Evolutionary conservation across 1,140 invertebrate genomes (phyloP), one percentile per base, ranked within the genome.

Genomic region (Zaprionus tsacasi): DNA sequence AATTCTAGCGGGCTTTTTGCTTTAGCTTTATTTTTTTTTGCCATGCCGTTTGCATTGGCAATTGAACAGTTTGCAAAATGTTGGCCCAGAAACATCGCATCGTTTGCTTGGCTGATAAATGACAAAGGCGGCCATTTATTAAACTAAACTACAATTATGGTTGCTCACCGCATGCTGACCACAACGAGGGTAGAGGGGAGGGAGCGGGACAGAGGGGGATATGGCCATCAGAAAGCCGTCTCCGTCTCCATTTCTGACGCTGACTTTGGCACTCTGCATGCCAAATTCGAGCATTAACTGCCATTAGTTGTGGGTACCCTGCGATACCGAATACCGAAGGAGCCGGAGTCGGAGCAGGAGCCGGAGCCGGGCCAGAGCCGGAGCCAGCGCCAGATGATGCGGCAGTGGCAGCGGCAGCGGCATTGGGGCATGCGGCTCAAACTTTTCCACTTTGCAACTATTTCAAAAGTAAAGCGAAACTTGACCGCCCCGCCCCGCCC

Each of bases 361-460:
- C 33, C 27, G 38, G 15, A 2, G 27, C 11, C 13, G 21, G 21
- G 21, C 21, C 21, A 21, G 21, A 21, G 21, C 21, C 2, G 21
- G 15, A 5, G 27, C 13, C n/a, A 21, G 25, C 35, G 55, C 43
- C 30, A 66, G 61, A 58, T 65, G 70, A 56, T 66, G 63, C 33
- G 61, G 50, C 27, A 30, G 27, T 6, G 27, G 27, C 27, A 30
- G 21, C 67, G 27, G 27, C 27, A 30, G 21, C 67, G 38, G 66
- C 55, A 68, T 63, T 67, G 36, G 52, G 58, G 58, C 59, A 68
- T 75, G 73, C 76, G 72, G 81, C 75, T 70, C 76, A 85, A 89
- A 89, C 81, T 89, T 89, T 89, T 89, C 85, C 85, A 89, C 85
- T 89, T 89, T 89, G 86, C 81, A 89, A 89, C 85, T 89, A 89